Evolutionary conservation across 1,140 invertebrate species (phyloP), one percentile per base, ranked within the genome.

Genomic region (Pollicipes pollicipes): DNA sequence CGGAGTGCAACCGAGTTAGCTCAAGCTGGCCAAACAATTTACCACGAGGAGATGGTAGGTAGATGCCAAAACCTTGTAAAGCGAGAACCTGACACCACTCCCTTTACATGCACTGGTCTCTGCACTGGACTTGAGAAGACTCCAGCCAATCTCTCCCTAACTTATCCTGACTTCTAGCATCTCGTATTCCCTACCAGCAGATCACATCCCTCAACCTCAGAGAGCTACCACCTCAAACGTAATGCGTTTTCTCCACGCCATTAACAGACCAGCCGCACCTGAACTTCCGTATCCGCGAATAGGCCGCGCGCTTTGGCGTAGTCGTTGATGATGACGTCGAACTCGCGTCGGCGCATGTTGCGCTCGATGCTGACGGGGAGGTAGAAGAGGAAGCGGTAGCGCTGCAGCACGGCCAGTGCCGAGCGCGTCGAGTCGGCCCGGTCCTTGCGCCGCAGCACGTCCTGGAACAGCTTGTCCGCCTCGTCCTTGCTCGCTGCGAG

Each of bases 301-400:
- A 98, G 83, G 78, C 95, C 94, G 77, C 95, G 95, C 6, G 95
- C 96, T 77, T 96, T 84, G 0, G 92, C 89, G 78, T 97, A 99
- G 80, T 99, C 97, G 79, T 97, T 99, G 70, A 99, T 95, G 29
- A 98, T 92, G 30, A 96, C 85, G 80, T 98, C 94, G 79, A 96
- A 98, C 77, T 99, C 96, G 68, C 91, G 93, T 77, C 90, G 90
- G 75, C 89, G 85, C 72, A 98, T 94, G 76, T 96, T 96, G 71
- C 88, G 88, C 74, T 98, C 93, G 70, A 99, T 97, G 69, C 89
- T 90, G 37, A 91, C 87, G 0, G 96, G 95, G 73, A 99, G 84
- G 78, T 95, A 95, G 78, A 99, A 98, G 0, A 99, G 84, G 80
- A 98, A 98, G 73, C 84, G 83, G 78, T 90, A 93, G 70, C 95